Conservation (phyloP, 30 jellyfish, hydroid and myxozoan species). For the Aurelia aurita complex sp. Pacific region DNA sequence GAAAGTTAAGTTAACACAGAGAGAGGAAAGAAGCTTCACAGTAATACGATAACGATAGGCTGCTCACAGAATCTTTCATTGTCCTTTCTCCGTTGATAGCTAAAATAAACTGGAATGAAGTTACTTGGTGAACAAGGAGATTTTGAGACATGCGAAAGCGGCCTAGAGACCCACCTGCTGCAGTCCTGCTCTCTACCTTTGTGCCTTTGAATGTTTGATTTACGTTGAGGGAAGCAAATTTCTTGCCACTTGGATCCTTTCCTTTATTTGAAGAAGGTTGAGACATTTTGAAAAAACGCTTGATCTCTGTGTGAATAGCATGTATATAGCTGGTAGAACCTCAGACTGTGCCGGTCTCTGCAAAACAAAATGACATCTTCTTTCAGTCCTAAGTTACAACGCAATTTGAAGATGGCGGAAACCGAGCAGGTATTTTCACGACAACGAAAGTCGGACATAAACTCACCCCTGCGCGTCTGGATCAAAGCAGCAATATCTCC, state of each 20-base stretch:
- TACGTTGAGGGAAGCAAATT: constrained; percentile 89
- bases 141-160: background rate
- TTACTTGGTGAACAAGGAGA: no score
- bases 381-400: constrained; percentile 53
- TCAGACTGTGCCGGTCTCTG: constrained; percentile 96
- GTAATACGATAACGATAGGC: no score
- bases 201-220: constrained; percentile 94
- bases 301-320: constrained; percentile 81
- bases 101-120: no score
- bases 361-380: constrained; percentile 36
- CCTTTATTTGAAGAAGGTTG: constrained; percentile 94
- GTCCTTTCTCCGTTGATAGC: no score
- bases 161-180: constrained; percentile 88
- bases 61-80: no score
- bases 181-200: constrained; percentile 83
- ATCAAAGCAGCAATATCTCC: constrained; percentile 14
- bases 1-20: no score
- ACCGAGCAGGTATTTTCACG: constrained; percentile 43
- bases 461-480: constrained; percentile 88
- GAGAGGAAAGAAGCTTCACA: no score
- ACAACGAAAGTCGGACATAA: background rate
- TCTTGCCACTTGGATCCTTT: constrained; percentile 89
- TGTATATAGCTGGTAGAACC: constrained; percentile 87
- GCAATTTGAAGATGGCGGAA: constrained; percentile 85
- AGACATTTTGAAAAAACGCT: constrained; percentile 92